Evolutionary conservation across 1,140 invertebrate genomes (phyloP).

Genomic region (Cydia splendana): DNA sequence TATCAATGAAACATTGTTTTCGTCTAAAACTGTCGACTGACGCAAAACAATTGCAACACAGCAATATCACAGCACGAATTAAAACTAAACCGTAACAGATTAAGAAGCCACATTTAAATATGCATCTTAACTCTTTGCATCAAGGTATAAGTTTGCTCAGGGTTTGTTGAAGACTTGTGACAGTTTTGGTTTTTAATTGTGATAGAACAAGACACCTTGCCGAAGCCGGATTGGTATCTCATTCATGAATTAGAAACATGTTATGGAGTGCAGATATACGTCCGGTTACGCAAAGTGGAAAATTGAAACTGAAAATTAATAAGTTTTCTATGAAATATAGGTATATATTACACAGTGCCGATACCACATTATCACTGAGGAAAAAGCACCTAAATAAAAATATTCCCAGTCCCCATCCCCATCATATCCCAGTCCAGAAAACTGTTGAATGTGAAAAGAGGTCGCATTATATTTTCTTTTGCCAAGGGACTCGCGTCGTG

Average conservation of each 20-base stretch:
- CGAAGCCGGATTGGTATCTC: slow-evolving; percentile 5
- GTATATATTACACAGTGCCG: not conserved
- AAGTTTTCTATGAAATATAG: slow-evolving; percentile 1
- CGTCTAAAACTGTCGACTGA: slow-evolving; percentile 18
- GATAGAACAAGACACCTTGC: slow-evolving; percentile 16
- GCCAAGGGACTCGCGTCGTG: no score
- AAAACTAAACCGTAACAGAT: not conserved
- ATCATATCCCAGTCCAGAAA: no score
- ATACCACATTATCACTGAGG: no score
- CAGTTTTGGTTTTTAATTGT: not conserved
- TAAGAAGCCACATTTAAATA: not conserved
- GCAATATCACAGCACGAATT: not conserved
- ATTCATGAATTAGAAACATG: slow-evolving; percentile 26
- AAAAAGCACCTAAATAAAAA: no score
- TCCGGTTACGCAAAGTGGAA: slow-evolving; percentile 13
- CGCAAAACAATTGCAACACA: slow-evolving; percentile 20
- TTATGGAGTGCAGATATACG: slow-evolving; percentile 18
- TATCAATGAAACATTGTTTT: slow-evolving; percentile 30
- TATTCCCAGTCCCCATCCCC: no score
- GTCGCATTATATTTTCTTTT: no score
- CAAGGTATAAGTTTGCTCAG: not conserved
- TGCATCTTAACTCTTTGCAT: not conserved
- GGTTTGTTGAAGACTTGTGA: not conserved
- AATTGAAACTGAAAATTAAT: not conserved
- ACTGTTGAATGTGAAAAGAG: no score